Evolutionary conservation across 2,113 vertebrate genomes (phyloP).

Genomic region (Heterotis niloticus): DNA sequence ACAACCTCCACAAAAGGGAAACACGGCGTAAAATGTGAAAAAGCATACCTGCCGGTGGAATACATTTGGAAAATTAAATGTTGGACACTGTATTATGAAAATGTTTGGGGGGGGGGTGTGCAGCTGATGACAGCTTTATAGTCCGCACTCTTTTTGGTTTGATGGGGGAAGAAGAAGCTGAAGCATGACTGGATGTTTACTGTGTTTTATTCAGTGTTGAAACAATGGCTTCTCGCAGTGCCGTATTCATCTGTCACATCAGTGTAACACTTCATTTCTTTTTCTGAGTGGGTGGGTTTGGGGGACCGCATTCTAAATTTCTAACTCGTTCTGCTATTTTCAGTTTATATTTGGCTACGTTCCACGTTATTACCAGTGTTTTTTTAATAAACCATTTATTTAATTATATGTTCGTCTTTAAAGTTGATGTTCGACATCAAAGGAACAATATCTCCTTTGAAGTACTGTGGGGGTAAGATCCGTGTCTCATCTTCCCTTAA

Average conservation of each 20-base stretch:
- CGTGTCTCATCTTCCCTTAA: conserved; percentile 41
- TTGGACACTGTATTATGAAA: too few relatives aligned
- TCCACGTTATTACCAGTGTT: conserved; percentile 16
- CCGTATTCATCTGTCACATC: background rate
- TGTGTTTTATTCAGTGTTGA: too few relatives aligned
- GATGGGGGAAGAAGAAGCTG: background rate
- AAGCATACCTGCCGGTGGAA: too few relatives aligned
- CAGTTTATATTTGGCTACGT: background rate
- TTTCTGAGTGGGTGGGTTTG: too few relatives aligned
- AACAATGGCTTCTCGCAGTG: background rate
- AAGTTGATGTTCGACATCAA: conserved; percentile 48
- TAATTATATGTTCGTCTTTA: conserved; percentile 47
- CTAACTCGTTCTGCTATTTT: background rate
- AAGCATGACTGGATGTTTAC: background rate
- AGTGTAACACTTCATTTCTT: background rate
- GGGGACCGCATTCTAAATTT: background rate
- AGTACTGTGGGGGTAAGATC: conserved; percentile 45
- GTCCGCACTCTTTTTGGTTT: background rate
- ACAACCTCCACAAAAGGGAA: too few relatives aligned
- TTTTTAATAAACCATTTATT: conserved; percentile 40
- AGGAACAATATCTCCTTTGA: conserved; percentile 44
- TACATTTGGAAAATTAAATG: too few relatives aligned
- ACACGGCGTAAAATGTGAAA: too few relatives aligned
- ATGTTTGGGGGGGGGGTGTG: background rate
- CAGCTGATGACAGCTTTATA: background rate